Evolutionary conservation across 2,797 vertebrate genomes (phyloP), one percentile per base, ranked within the genome.

Genomic region (Tachyglossus aculeatus): DNA sequence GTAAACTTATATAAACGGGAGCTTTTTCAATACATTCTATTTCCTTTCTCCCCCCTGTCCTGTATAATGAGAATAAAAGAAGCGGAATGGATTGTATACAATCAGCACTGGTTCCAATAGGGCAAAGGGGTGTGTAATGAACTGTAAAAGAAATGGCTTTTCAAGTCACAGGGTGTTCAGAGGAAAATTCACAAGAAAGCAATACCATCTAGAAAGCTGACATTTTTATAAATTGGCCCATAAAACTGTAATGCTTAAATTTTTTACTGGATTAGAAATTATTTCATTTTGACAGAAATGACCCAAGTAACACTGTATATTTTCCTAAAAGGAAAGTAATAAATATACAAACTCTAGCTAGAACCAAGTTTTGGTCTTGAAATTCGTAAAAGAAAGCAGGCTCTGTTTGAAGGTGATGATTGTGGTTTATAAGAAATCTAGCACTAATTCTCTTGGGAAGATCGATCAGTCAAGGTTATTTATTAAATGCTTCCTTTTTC

Each of bases 21-120:
- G 73, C 60, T 78, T 78, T 69, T 69, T 41, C 24, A 75, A 55
- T 22, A 51, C 47, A 51, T 71, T 60, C 51, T 14, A 56, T 13
- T 3, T 7, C 24, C 54, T 67, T 74, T 67, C 58, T 57, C 43
- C 43, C 40, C 44, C 80, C 77, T 65, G 61, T 74, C 69, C 65
- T 82, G 59, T 60, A 44, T 65, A 67, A 70, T 58, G 41, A 78
- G 57, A 69, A 52, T 71, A 80, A 73, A 39, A 77, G 58, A 80
- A 74, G 67, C 45, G 38, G 27, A 50, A 78, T 73, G 40, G 78
- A 78, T 48, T 73, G 31, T 64, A 60, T n/a, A 64, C 6, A 63
- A 32, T 71, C 61, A 52, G 44, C 37, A 62, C 40, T n/a, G 58
- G 67, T 55, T 68, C 77, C 36, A 69, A 18, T 19, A 52, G 22